phyloP scores from a whole-genome alignment of 2,888 invertebrate species.

The Agrotis exclamationis region DNA sequence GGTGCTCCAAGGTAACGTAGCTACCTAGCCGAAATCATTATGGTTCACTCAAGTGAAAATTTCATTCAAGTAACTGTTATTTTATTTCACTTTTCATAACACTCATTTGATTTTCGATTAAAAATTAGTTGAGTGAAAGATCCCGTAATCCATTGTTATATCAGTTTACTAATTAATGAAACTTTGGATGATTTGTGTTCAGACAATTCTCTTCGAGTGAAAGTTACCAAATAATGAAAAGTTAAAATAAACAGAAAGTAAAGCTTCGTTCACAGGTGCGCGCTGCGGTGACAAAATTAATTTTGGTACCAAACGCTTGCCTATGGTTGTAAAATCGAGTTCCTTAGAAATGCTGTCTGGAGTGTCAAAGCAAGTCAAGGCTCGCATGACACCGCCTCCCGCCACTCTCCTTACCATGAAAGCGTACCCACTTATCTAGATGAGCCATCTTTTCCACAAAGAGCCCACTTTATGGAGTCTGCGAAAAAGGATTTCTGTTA shows the following conservation, averaged over 20 bases:
- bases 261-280: slow-evolving; percentile 4
- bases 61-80: too few species aligned
- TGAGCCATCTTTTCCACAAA: slow-evolving; percentile 86
- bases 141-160: too few species aligned
- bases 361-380: slow-evolving; percentile 66
- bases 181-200: too few species aligned
- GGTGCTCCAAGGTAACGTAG: background rate
- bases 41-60: too few species aligned
- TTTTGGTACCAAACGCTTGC: slow-evolving; percentile 48
- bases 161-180: too few species aligned
- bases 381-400: slow-evolving; percentile 65
- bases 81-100: too few species aligned
- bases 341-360: slow-evolving; percentile 61
- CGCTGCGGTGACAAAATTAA: slow-evolving; percentile 52
- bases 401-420: slow-evolving; percentile 74
- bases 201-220: too few species aligned
- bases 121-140: too few species aligned
- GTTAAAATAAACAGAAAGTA: too few species aligned
- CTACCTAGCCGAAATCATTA: background rate
- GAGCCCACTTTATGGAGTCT: slow-evolving; percentile 73
- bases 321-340: slow-evolving; percentile 58
- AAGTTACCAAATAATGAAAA: too few species aligned
- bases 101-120: too few species aligned
- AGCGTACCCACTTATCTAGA: slow-evolving; percentile 89
- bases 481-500: slow-evolving; percentile 73